These are phyloP conservation scores for Caenorhabditis parvicauda DNA, from an alignment of 2,888 invertebrate genomes.

Conservation along the genomic window DNA sequence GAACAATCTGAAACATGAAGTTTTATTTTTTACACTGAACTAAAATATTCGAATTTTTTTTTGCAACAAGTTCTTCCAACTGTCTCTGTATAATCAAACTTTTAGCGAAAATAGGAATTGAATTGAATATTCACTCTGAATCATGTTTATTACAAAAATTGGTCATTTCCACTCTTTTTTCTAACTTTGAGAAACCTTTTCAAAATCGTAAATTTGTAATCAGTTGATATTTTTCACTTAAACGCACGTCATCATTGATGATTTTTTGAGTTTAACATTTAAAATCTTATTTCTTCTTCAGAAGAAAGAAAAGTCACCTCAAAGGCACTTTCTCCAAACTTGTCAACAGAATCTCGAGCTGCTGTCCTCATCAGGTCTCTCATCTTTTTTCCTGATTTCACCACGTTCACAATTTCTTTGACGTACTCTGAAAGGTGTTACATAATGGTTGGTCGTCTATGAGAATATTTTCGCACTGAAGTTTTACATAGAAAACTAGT, in stretches of 20 bases:
- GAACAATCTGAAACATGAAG: neutral
- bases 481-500: too few relatives aligned
- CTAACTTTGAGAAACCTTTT: too few relatives aligned
- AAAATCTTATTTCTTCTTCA: neutral
- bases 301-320: slow-evolving; percentile 14
- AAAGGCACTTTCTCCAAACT: slow-evolving; percentile 47
- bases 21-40: neutral
- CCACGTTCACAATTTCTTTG: slow-evolving; percentile 34
- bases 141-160: neutral
- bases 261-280: too few relatives aligned
- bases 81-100: neutral
- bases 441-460: too few relatives aligned
- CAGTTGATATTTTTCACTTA: too few relatives aligned
- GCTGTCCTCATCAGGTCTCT: slow-evolving; percentile 38
- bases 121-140: neutral
- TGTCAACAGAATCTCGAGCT: slow-evolving; percentile 32
- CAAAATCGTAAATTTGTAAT: too few relatives aligned
- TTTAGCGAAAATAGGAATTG: too few relatives aligned
- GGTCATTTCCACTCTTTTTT: too few relatives aligned
- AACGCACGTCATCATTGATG: too few relatives aligned
- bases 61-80: neutral
- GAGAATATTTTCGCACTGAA: too few relatives aligned
- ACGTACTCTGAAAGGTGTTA: slow-evolving; percentile 43
- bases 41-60: neutral
- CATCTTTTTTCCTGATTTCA: slow-evolving; percentile 22